Percentiles rank a stretch among this genome's conserved stretches.
phyloP scores from a whole-genome alignment of 2,888 invertebrate genomes.

The Ophioninae sp. region DNA sequence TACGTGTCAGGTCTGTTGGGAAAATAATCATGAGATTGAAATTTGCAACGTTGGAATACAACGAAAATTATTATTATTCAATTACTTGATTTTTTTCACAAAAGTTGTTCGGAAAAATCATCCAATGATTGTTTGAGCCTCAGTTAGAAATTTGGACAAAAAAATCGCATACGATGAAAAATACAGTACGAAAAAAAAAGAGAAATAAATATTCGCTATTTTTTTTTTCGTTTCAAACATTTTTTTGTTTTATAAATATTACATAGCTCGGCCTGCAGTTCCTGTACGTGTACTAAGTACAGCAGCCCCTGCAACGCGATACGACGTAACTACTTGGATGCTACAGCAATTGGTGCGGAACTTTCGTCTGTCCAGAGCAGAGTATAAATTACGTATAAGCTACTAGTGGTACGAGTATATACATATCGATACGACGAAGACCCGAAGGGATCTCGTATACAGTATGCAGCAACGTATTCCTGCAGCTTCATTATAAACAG shows the following conservation, averaged over 20 bases:
- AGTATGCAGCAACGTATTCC: slow-evolving; percentile 1
- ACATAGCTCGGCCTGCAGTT: background rate
- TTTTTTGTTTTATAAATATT: background rate
- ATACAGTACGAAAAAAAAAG: too few species aligned
- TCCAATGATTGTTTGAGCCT: too few species aligned
- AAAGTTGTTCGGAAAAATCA: too few species aligned
- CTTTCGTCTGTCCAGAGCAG: slow-evolving; percentile 38
- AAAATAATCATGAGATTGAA: background rate
- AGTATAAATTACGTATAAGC: slow-evolving; percentile 37
- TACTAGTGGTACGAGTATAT: background rate
- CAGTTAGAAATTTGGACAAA: too few species aligned
- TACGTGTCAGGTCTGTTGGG: background rate
- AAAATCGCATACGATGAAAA: too few species aligned
- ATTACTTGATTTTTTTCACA: too few species aligned
- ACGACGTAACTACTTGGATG: slow-evolving; percentile 40
- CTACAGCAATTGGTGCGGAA: slow-evolving; percentile 54
- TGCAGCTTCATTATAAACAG: slow-evolving; percentile 50
- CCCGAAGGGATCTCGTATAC: background rate
- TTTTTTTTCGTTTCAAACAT: too few species aligned
- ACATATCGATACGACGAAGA: slow-evolving; percentile 6
- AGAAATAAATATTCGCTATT: too few species aligned
- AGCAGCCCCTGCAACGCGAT: slow-evolving; percentile 33
- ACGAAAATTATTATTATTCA: too few species aligned
- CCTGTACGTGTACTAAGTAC: slow-evolving; percentile 16
- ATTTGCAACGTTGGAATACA: too few species aligned